Conservation (phyloP, 2,888 invertebrate genomes). For the Lysandra coridon region DNA sequence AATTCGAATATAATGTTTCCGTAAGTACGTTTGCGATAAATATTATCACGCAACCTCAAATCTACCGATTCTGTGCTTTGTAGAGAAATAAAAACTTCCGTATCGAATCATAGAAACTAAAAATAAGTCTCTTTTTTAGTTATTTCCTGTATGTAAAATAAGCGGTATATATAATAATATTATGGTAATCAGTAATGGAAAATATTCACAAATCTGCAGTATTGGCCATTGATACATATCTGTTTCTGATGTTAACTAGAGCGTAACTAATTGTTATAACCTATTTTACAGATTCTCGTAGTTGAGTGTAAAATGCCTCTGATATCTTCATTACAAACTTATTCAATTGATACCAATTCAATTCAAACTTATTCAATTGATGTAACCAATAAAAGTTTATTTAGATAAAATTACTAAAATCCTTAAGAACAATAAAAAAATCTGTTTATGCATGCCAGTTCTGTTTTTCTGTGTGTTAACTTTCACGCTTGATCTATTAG, state of each 20-base stretch:
- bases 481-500: too few relatives aligned
- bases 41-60: not conserved
- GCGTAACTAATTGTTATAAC: conserved; percentile 8
- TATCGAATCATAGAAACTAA: not conserved
- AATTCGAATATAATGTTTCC: conserved; percentile 11
- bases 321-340: too few relatives aligned
- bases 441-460: too few relatives aligned
- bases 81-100: not conserved
- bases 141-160: not conserved
- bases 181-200: not conserved
- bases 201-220: not conserved
- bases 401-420: too few relatives aligned
- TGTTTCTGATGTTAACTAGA: not conserved
- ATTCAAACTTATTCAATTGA: too few relatives aligned
- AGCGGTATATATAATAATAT: not conserved
- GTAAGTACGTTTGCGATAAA: not conserved
- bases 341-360: too few relatives aligned
- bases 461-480: too few relatives aligned
- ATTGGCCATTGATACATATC: not conserved
- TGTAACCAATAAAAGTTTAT: not conserved
- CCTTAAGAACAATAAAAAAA: too few relatives aligned
- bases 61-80: not conserved
- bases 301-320: not conserved
- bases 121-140: not conserved
- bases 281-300: not conserved